Base-by-base conservation (phyloP, 2,113 vertebrate genomes). In the Callospermophilus lateralis region DNA sequence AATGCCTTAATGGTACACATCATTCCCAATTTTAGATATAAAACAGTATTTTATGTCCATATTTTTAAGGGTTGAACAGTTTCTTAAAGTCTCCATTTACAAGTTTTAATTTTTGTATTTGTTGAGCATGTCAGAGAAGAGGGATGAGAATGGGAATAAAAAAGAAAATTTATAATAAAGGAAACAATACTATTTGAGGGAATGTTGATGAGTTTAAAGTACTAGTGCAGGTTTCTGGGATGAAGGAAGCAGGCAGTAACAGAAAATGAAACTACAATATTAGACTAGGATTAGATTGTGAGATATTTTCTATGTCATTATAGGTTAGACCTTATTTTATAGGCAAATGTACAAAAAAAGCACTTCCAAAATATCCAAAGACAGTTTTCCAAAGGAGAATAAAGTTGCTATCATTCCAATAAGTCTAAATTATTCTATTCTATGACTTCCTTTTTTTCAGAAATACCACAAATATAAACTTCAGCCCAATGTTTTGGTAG, bases 101-200 rank as follows among this genome's bases (percentile, higher is more conserved):
- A 87, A 24, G 13, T 90, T 86, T 70, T 42, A 83, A 48, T 93
- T 87, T 90, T 53, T 63, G 42, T 80, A 85, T 80, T 9, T 53
- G 34, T 58, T 51, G 80, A 67, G 61, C 15, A 39, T 65, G 30
- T 48, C 30, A 42, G 24, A 63, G 4, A 89, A 61, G 45, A 87
- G 19, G 28, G 53, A 12, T 48, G 26, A 65, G 39, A 58, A 84
- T 16, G 22, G 61, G 16, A 89, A 97, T 42, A 26, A 74, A 30
- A 63, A 11, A 67, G 5, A 58, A 58, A 58, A 70, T 45, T 55
- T 87, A 91, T 61, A 74, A 94, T 63, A 68, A 45, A 78, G 77
- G 34, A 45, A 88, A 81, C 0, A 45, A 63, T 79, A n/a, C 6
- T 61, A 51, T 61, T 68, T 1, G 63, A 76, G 58, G 32, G 32